phyloP scores from a whole-genome alignment of 1,140 invertebrate species.

The Sitobion miscanthi region DNA sequence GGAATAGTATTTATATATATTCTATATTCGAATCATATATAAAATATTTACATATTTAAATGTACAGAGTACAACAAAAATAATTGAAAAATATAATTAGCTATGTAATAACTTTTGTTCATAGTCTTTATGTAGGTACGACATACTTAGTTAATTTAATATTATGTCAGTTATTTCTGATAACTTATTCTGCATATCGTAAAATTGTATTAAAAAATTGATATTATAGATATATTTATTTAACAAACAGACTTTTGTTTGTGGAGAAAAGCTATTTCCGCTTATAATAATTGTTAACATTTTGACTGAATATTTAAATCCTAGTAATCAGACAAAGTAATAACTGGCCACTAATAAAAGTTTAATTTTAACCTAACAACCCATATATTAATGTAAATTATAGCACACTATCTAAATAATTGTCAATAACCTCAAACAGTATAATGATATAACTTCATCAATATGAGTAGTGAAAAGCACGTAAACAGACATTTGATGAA shows the following conservation, averaged over 20 bases:
- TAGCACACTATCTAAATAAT: background rate
- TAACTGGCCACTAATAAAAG: background rate
- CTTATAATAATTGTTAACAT: background rate
- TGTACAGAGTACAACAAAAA: too few relatives aligned
- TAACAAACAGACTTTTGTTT: background rate
- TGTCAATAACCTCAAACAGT: background rate
- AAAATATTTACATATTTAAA: too few relatives aligned
- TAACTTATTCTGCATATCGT: too few relatives aligned
- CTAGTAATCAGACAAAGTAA: background rate
- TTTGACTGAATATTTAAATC: background rate
- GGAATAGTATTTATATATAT: too few relatives aligned
- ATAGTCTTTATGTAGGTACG: too few relatives aligned
- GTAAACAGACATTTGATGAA: background rate
- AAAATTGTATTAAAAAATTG: too few relatives aligned
- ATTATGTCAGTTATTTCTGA: too few relatives aligned
- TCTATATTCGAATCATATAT: too few relatives aligned
- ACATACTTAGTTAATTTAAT: too few relatives aligned
- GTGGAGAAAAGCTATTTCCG: background rate
- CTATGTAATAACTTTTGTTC: too few relatives aligned
- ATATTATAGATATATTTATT: background rate
- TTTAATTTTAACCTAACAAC: background rate
- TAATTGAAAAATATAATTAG: too few relatives aligned
- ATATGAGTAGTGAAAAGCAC: background rate
- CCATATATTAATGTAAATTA: background rate
- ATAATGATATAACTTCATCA: background rate